Conservation (phyloP, 2,113 vertebrate species). For the Hippocampus mohnikei region DNA sequence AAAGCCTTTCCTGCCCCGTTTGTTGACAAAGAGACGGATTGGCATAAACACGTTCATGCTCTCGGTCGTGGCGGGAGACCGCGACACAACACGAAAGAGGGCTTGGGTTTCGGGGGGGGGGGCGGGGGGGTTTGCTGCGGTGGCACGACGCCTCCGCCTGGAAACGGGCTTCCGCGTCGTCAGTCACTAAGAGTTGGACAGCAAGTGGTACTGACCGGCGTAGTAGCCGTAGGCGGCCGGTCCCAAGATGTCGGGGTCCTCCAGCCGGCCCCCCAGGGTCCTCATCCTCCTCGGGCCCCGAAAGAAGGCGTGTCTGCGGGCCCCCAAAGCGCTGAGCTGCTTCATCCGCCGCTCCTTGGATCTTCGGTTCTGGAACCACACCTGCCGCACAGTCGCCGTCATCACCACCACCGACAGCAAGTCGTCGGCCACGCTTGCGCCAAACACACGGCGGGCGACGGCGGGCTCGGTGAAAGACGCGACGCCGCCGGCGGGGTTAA, state of each 20-base stretch:
- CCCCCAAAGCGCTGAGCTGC: constrained; percentile 89
- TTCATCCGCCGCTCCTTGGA: constrained; percentile 95
- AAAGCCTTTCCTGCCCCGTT: not conserved
- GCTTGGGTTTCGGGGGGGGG: no score
- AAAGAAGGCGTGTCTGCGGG: constrained; percentile 90
- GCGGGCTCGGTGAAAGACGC: no score
- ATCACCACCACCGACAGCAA: rapidly evolving
- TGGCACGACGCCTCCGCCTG: not conserved
- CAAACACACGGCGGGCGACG: not conserved
- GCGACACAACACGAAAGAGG: not conserved
- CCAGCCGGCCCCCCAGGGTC: constrained; percentile 87
- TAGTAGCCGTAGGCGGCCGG: constrained; percentile 92
- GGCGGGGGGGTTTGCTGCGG: no score
- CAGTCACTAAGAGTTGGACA: not conserved
- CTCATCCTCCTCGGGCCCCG: constrained; percentile 91
- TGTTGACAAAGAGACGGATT: constrained; percentile 7
- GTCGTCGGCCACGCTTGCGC: not conserved
- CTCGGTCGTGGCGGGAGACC: not conserved
- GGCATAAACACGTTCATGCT: not conserved
- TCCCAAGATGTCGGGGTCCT: constrained; percentile 91
- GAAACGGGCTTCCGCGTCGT: not conserved
- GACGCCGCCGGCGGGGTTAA: no score
- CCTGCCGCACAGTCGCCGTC: constrained; percentile 26
- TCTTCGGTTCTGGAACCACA: constrained; percentile 73
- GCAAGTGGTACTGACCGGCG: constrained; percentile 77